phyloP scores from a whole-genome alignment of 2,113 vertebrate species.

The Pseudorasbora parva region DNA sequence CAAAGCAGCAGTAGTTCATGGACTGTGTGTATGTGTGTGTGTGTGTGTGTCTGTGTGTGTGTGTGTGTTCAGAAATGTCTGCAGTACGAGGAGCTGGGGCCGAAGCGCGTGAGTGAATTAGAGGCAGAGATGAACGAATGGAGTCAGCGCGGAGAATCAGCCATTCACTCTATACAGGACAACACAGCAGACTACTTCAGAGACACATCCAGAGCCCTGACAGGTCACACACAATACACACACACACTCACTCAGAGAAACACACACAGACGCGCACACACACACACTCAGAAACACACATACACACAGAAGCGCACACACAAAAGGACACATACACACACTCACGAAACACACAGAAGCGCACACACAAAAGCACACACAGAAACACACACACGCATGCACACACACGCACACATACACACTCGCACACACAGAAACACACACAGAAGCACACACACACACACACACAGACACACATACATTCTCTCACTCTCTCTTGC shows the following conservation, averaged over 20 bases:
- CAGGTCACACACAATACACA: too few relatives aligned
- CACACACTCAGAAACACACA: background rate
- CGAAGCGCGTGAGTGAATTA: constrained; percentile 84
- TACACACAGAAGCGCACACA: too few relatives aligned
- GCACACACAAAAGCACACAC: too few relatives aligned
- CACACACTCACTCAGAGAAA: too few relatives aligned
- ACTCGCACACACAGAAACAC: too few relatives aligned
- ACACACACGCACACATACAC: too few relatives aligned
- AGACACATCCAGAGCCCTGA: constrained; percentile 85
- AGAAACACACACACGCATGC: too few relatives aligned
- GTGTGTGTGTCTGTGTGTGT: constrained; percentile 30
- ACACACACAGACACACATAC: too few relatives aligned
- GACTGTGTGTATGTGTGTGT: background rate
- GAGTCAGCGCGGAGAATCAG: constrained; percentile 81
- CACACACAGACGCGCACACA: background rate
- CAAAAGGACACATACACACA: too few relatives aligned
- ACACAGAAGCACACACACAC: too few relatives aligned
- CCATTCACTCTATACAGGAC: constrained; percentile 89
- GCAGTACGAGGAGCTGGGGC: constrained; percentile 86
- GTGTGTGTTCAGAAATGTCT: constrained; percentile 83
- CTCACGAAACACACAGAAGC: too few relatives aligned
- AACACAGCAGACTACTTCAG: constrained; percentile 94
- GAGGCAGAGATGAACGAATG: constrained; percentile 88
- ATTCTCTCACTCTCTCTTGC: too few relatives aligned
- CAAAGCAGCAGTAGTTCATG: background rate